phyloP scores from a whole-genome alignment of 2,797 vertebrate genomes.

The Sebastiscus tertius region DNA sequence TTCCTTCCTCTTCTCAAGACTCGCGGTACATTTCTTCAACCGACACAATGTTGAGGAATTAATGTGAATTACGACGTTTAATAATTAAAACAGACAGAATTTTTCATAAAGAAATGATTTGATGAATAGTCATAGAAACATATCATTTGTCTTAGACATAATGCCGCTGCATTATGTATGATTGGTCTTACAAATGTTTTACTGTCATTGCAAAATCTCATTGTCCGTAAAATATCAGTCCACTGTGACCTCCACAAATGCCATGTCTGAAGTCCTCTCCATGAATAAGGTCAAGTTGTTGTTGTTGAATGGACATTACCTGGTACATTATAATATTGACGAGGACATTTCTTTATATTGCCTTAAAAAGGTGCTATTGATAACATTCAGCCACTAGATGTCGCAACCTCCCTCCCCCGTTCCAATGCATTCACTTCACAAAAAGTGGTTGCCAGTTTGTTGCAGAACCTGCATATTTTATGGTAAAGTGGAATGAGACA shows the following conservation, averaged over 20 bases:
- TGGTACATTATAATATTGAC: background rate
- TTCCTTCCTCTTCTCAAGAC: background rate
- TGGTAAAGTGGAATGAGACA: too few species aligned
- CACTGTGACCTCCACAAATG: constrained; percentile 43
- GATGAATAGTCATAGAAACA: constrained; percentile 7
- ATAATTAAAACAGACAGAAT: background rate
- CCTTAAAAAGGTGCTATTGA: background rate
- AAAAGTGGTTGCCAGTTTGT: too few species aligned
- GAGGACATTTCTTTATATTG: background rate
- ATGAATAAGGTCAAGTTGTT: constrained; percentile 12
- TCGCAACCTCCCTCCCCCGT: too few species aligned
- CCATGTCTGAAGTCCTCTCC: constrained; percentile 9
- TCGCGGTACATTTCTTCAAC: background rate
- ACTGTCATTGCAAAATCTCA: constrained; percentile 24
- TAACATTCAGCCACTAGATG: too few species aligned
- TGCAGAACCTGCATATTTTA: too few species aligned
- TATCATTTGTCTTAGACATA: background rate
- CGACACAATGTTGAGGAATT: background rate
- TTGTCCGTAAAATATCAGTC: constrained; percentile 39
- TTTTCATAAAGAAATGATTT: background rate
- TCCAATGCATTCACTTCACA: too few species aligned
- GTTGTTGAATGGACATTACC: constrained; percentile 11
- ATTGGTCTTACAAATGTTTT: constrained; percentile 25
- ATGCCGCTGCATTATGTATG: constrained; percentile 7
- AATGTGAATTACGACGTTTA: constrained; percentile 6